Evolutionary conservation across 37 sponge, comb jelly and placozoan genomes (phyloP).

Genomic region (Cladorhizidae sp.): DNA sequence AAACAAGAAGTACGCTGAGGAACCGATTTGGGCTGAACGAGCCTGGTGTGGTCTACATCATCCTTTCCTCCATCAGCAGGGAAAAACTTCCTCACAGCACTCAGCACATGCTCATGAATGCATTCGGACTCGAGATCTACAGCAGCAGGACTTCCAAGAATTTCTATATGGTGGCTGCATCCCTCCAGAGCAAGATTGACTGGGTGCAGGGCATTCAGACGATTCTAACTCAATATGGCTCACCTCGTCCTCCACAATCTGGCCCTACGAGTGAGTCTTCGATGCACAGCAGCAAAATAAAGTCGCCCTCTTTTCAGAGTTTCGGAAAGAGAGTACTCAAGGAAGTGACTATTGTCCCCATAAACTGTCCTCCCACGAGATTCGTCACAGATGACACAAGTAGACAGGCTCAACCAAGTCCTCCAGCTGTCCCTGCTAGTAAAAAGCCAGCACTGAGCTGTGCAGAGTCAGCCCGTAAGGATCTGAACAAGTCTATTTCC

Average conservation of each 20-base stretch:
- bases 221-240: not conserved
- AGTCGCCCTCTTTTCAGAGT: too few species aligned
- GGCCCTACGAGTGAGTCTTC: not conserved
- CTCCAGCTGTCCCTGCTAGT: too few species aligned
- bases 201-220: constrained; percentile 40
- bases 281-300: not conserved
- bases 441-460: too few species aligned
- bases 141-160: not conserved
- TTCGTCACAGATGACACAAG: too few species aligned
- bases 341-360: too few species aligned
- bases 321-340: too few species aligned
- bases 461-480: too few species aligned
- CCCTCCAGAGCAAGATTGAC: constrained; percentile 19
- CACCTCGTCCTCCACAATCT: too few species aligned
- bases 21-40: constrained; percentile 1
- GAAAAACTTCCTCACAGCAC: not conserved
- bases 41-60: constrained; percentile 1
- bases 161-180: not conserved
- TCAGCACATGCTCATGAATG: not conserved
- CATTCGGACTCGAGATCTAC: constrained; percentile 29
- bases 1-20: constrained; percentile 12
- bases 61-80: constrained; percentile 1
- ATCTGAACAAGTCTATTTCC: too few species aligned
- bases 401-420: too few species aligned
- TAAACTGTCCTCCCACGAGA: too few species aligned